Conservation (phyloP, 2,797 vertebrate species). For the Diplodus puntazzo region DNA sequence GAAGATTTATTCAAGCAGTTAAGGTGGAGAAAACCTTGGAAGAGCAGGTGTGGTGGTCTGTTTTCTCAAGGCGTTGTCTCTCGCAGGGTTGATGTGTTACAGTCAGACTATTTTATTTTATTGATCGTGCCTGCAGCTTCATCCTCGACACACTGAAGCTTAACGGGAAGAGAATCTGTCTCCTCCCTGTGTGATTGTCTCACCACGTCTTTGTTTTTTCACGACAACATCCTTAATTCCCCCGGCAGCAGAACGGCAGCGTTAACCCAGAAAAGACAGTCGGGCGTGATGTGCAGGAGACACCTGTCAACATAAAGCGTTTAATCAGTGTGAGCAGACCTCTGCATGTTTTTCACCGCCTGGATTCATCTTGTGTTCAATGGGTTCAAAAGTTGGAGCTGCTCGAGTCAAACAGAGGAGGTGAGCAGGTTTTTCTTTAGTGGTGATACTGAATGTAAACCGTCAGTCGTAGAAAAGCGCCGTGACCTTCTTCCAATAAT, state of each 20-base stretch:
- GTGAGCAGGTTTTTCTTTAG: background rate
- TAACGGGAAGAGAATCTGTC: background rate
- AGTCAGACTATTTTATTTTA: background rate
- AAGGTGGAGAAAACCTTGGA: background rate
- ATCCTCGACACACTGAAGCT: background rate
- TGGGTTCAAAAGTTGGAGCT: background rate
- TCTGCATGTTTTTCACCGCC: conserved; percentile 16
- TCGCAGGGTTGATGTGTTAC: background rate
- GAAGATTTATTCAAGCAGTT: background rate
- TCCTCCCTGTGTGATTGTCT: conserved; percentile 2
- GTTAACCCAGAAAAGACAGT: conserved; percentile 8
- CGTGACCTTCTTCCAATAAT: background rate
- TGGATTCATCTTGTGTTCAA: conserved; percentile 21
- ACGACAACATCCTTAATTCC: conserved; percentile 13
- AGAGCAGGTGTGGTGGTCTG: background rate
- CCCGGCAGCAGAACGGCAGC: conserved; percentile 2
- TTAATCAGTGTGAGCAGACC: background rate
- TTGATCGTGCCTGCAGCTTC: background rate
- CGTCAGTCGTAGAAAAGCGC: background rate
- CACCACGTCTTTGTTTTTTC: conserved; percentile 22
- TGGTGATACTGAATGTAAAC: background rate
- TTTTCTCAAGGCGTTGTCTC: background rate
- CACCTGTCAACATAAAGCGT: background rate
- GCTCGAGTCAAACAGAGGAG: background rate
- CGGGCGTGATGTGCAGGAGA: background rate